Percentiles rank a stretch among this genome's conserved stretches.
Conservation (phyloP, 2,888 invertebrate genomes). For the Pachycephus smyrnensis region DNA sequence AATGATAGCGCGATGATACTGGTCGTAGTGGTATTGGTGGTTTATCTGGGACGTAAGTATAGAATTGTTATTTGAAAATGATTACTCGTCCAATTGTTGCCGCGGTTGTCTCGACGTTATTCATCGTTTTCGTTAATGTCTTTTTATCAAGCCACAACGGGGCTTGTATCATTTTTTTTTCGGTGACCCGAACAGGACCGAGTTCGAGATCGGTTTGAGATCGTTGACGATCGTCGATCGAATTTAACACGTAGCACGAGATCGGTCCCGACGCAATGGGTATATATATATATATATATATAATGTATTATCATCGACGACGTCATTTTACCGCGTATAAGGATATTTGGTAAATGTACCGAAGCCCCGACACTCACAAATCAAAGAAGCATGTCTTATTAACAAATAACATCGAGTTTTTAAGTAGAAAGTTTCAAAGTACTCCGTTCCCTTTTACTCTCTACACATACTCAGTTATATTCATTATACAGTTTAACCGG, state of each 20-base stretch:
- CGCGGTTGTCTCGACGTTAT: neutral
- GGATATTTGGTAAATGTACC: neutral
- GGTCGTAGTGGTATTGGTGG: neutral
- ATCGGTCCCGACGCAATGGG: neutral
- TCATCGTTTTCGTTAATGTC: neutral
- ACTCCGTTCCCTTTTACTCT: constrained; percentile 16
- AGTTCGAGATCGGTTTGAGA: neutral
- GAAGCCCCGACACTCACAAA: constrained; percentile 21
- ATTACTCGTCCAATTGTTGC: neutral
- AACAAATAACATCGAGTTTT: constrained; percentile 43
- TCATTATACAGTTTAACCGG: constrained; percentile 31
- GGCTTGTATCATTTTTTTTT: neutral
- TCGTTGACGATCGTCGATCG: neutral
- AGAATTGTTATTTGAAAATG: neutral
- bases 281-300: neutral
- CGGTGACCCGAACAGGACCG: neutral
- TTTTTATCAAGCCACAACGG: neutral
- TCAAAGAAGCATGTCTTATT: constrained; percentile 21
- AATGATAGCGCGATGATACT: neutral
- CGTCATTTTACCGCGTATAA: neutral
- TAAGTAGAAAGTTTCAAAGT: constrained; percentile 19
- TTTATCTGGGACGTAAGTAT: neutral
- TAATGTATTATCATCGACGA: neutral
- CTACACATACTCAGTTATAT: constrained; percentile 24
- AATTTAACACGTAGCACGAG: neutral